phyloP scores from a whole-genome alignment of 2,888 invertebrate genomes.

The Lepidochitona cinerea region DNA sequence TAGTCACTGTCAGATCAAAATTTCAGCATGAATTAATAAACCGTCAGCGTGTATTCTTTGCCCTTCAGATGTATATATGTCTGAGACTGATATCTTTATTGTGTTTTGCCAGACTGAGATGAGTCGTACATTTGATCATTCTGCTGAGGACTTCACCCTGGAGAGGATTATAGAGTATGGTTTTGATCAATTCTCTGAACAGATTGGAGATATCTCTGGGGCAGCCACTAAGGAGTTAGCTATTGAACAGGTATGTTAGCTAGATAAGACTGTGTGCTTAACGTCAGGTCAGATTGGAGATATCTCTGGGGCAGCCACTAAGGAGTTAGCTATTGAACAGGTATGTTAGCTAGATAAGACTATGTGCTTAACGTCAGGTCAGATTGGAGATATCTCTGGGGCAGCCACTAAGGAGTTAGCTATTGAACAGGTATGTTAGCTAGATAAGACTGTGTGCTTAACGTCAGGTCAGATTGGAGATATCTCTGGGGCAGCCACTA shows the following conservation, averaged over 20 bases:
- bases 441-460: no score
- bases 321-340: constrained; percentile 87
- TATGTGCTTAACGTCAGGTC: no score
- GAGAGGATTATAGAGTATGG: constrained; percentile 85
- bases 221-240: constrained; percentile 90
- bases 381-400: constrained; percentile 87
- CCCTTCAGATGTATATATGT: no score
- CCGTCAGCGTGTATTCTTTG: no score
- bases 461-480: constrained; percentile 88
- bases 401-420: constrained; percentile 90
- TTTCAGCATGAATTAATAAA: no score
- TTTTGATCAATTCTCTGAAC: constrained; percentile 86
- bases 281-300: constrained; percentile 88
- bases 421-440: constrained; percentile 79
- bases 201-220: constrained; percentile 87
- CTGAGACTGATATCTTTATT: background rate
- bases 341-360: no score
- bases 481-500: constrained; percentile 88
- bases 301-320: constrained; percentile 88
- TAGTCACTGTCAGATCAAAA: no score
- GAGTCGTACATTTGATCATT: constrained; percentile 84
- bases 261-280: no score
- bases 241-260: constrained; percentile 79
- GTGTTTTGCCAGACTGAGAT: constrained; percentile 73
- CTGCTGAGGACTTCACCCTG: constrained; percentile 83